Conservation (phyloP, 2,113 vertebrate species). For the Tetrax tetrax region DNA sequence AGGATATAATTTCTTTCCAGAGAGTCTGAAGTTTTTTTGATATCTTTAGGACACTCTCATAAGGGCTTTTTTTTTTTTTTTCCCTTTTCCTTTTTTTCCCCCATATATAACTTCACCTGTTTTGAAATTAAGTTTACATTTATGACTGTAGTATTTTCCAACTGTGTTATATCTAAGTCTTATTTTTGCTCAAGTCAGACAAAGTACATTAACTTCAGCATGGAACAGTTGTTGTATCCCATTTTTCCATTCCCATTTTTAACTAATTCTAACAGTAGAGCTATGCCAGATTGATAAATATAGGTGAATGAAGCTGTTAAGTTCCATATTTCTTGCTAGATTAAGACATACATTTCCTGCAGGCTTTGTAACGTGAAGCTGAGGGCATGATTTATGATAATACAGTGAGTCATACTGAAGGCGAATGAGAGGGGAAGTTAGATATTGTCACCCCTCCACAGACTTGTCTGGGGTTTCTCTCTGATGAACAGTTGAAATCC, state of each 20-base stretch:
- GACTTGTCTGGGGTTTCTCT: neutral
- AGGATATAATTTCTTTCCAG: neutral
- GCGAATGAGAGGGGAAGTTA: neutral
- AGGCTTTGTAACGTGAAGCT: neutral
- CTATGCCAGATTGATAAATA: neutral
- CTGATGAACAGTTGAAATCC: neutral
- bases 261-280: neutral
- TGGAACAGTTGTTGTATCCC: neutral
- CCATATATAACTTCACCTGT: neutral
- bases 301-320: neutral
- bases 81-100: accelerated
- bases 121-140: neutral
- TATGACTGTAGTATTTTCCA: neutral
- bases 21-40: neutral
- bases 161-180: neutral
- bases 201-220: neutral
- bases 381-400: neutral
- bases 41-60: neutral
- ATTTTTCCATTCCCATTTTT: neutral
- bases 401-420: neutral
- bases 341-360: neutral
- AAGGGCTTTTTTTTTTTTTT: neutral
- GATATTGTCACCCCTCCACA: neutral
- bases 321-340: neutral
- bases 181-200: neutral